Evolutionary conservation across 1,140 invertebrate genomes (phyloP).

Genomic region (Orchesella cincta): DNA sequence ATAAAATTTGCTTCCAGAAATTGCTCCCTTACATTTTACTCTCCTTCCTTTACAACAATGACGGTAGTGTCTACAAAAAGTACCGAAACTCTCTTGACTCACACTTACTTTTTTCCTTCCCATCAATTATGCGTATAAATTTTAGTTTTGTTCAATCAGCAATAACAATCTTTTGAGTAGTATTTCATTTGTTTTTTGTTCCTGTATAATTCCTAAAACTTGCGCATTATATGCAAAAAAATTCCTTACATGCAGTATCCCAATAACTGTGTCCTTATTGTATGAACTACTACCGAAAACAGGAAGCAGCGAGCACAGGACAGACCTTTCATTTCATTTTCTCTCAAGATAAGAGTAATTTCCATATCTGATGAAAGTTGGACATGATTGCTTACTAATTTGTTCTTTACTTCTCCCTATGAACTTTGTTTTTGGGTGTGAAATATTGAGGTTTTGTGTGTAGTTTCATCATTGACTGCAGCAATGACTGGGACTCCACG

Average conservation of each 20-base stretch:
- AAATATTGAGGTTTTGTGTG: background rate
- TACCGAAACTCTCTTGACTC: too few relatives aligned
- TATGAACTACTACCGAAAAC: too few relatives aligned
- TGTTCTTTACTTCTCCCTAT: background rate
- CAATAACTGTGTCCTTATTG: too few relatives aligned
- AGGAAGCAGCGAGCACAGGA: background rate
- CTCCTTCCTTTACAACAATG: too few relatives aligned
- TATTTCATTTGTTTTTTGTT: constrained; percentile 10
- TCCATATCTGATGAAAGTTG: background rate
- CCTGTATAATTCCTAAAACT: background rate
- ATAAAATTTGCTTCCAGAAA: background rate
- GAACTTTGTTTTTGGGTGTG: too few relatives aligned
- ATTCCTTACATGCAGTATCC: background rate
- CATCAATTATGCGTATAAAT: background rate
- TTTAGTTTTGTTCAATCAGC: background rate
- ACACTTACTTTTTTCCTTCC: too few relatives aligned
- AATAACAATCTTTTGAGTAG: constrained; percentile 5
- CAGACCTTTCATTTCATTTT: background rate
- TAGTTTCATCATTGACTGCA: background rate
- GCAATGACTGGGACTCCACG: background rate
- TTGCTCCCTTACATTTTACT: too few relatives aligned
- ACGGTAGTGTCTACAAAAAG: too few relatives aligned
- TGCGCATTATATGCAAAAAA: too few relatives aligned
- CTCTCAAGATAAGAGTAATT: background rate
- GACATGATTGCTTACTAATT: background rate